Conservation (phyloP, 2,113 vertebrate genomes). For the Galeopterus variegatus region DNA sequence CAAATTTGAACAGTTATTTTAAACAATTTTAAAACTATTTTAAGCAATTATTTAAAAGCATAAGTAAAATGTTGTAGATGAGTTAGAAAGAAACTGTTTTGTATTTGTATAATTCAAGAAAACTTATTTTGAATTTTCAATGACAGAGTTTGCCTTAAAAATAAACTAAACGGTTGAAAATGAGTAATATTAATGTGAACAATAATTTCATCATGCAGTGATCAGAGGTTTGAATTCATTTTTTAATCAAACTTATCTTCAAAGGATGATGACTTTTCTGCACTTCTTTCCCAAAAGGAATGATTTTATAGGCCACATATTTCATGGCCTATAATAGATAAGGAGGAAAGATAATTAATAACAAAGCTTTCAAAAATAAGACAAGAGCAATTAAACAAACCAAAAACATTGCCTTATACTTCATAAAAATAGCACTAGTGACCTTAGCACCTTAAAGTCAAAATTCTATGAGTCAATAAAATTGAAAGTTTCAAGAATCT, state of each 20-base stretch:
- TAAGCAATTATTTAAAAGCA: constrained; percentile 71
- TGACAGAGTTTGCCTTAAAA: neutral
- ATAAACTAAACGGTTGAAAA: constrained; percentile 3
- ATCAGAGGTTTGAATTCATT: neutral
- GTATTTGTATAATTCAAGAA: constrained; percentile 51
- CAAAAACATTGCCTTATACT: constrained; percentile 14
- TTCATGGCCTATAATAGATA: neutral
- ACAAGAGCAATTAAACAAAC: constrained; percentile 40
- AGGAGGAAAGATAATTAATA: neutral
- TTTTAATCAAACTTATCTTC: constrained; percentile 7
- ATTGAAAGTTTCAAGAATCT: neutral
- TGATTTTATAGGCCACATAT: constrained; percentile 23
- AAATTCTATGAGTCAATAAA: neutral
- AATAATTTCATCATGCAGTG: neutral
- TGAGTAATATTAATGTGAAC: constrained; percentile 1
- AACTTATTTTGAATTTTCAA: constrained; percentile 4
- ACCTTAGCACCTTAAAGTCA: neutral
- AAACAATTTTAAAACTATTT: constrained; percentile 54
- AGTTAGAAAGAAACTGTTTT: neutral
- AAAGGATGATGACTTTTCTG: constrained; percentile 1
- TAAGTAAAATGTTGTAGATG: constrained; percentile 68
- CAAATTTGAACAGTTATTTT: constrained; percentile 84
- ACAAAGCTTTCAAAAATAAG: constrained; percentile 40
- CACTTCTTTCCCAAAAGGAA: neutral
- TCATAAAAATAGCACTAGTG: constrained; percentile 1